These are phyloP conservation scores for Anseranas semipalmata DNA, from an alignment of 2,113 vertebrate genomes.

Conservation along the genomic window DNA sequence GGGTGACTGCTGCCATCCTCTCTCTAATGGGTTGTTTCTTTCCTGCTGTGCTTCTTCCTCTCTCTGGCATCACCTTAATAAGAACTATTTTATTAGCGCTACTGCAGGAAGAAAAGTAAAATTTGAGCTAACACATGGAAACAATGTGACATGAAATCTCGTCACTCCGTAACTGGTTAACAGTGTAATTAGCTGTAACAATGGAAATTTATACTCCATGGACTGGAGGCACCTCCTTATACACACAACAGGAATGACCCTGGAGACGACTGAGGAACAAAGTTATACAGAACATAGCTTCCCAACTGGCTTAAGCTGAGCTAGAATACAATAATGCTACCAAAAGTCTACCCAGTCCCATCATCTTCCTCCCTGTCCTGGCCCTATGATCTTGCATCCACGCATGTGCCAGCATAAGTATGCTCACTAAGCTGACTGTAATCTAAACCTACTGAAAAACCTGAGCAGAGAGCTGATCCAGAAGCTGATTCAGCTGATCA, in stretches of 20 bases:
- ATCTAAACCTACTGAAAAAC: not conserved
- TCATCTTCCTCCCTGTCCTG: not conserved
- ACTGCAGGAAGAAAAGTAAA: not conserved
- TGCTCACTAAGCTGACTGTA: not conserved
- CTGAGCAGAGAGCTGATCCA: not conserved
- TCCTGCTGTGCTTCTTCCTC: not conserved
- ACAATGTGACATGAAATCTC: not conserved
- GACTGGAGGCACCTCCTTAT: not conserved
- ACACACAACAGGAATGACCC: not conserved
- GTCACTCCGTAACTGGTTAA: not conserved
- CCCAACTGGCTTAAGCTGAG: not conserved
- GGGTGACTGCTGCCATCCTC: not conserved
- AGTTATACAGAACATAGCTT: not conserved
- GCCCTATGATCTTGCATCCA: not conserved
- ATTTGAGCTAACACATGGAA: not conserved
- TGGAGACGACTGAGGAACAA: not conserved
- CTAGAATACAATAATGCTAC: not conserved
- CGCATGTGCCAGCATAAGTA: not conserved
- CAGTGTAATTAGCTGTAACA: not conserved
- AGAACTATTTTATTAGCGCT: not conserved
- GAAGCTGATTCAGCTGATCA: not conserved
- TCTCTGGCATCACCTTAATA: not conserved
- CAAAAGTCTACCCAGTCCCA: not conserved
- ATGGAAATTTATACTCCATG: not conserved
- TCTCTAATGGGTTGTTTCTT: not conserved